Conservation (phyloP, 2,113 vertebrate species). For the Prietella phreatophila region DNA sequence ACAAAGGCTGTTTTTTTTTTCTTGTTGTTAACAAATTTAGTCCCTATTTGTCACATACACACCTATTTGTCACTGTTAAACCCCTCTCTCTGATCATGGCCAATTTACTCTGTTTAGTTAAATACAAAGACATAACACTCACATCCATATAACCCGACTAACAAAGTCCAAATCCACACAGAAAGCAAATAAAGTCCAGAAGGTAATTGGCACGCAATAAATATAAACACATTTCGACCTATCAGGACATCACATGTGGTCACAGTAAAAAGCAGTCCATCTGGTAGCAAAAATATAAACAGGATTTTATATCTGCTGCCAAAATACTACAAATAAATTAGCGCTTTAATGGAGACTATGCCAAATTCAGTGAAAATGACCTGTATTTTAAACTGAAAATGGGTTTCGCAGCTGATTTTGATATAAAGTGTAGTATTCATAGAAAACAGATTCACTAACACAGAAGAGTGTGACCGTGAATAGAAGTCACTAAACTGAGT, state of each 20-base stretch:
- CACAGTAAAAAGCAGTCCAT: slow-evolving; percentile 13
- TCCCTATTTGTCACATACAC: not conserved
- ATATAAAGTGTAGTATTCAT: slow-evolving; percentile 45
- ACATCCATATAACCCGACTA: not conserved
- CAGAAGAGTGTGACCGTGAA: slow-evolving; percentile 5
- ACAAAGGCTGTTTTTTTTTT: not conserved
- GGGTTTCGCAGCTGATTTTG: slow-evolving; percentile 50
- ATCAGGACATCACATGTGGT: slow-evolving; percentile 10
- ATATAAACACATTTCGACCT: not conserved
- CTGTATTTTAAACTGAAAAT: slow-evolving; percentile 44
- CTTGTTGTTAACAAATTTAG: not conserved
- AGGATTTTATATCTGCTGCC: slow-evolving; percentile 29
- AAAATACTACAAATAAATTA: slow-evolving; percentile 38
- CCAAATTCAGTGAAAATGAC: slow-evolving; percentile 51
- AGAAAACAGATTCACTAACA: slow-evolving; percentile 38
- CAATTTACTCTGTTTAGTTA: not conserved
- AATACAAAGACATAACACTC: not conserved
- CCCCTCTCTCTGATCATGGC: not conserved
- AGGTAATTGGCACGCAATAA: not conserved
- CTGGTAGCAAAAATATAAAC: slow-evolving; percentile 17
- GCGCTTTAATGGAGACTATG: slow-evolving; percentile 38
- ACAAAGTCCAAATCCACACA: not conserved
- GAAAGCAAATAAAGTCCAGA: not conserved
- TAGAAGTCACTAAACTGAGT: slow-evolving; percentile 14
- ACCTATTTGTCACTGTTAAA: not conserved